These are phyloP conservation scores for Drosophila azteca DNA, from an alignment of 1,140 invertebrate species.

Conservation along the genomic window DNA sequence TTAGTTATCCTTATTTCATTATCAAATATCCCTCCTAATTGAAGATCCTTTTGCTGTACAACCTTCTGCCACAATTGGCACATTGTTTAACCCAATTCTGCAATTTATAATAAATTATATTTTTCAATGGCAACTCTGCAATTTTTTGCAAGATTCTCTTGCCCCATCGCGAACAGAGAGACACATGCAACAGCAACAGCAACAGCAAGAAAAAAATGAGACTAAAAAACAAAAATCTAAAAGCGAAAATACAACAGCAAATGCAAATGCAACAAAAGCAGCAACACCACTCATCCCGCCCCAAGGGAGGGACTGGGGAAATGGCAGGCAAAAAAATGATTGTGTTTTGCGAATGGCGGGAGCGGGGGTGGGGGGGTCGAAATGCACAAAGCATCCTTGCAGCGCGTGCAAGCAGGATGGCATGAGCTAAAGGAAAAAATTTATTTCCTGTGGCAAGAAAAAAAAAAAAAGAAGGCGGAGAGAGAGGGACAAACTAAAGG, in stretches of 20 bases:
- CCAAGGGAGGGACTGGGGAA: conserved; percentile 13
- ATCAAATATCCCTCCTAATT: neutral
- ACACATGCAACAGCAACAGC: neutral
- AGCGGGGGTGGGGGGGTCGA: conserved; percentile 42
- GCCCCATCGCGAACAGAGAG: too few relatives aligned
- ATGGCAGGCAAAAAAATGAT: conserved; percentile 44
- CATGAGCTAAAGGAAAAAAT: conserved; percentile 65
- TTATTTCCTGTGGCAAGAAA: conserved; percentile 72
- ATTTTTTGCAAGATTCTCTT: conserved; percentile 30
- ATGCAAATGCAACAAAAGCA: conserved; percentile 29
- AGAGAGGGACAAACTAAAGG: conserved; percentile 35
- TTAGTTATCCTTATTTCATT: too few relatives aligned
- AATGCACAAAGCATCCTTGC: conserved; percentile 50
- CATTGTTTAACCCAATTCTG: conserved; percentile 57
- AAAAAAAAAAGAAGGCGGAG: conserved; percentile 44
- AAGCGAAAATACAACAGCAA: conserved; percentile 60
- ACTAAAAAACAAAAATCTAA: conserved; percentile 71
- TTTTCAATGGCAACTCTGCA: conserved; percentile 75
- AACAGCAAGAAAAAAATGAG: conserved; percentile 23
- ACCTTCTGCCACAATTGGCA: conserved; percentile 16
- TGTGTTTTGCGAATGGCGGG: conserved; percentile 61
- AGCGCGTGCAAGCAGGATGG: conserved; percentile 52
- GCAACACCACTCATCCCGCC: conserved; percentile 4
- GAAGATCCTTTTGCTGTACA: neutral
- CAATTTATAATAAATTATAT: conserved; percentile 63